Conservation (phyloP, 2,113 vertebrate species). For the Cyprinodon tularosa region DNA sequence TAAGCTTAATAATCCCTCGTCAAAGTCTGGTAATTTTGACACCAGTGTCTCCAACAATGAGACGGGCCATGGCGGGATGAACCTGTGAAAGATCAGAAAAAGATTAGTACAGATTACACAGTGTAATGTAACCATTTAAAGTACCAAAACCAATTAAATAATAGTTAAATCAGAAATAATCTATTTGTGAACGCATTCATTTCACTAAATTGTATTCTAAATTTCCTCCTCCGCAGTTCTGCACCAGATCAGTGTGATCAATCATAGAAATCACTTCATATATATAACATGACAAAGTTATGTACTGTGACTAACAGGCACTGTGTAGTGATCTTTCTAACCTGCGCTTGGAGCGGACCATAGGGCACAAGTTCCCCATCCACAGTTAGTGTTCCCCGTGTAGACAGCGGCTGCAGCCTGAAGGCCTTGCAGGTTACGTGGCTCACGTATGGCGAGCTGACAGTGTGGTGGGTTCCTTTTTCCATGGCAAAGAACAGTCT, state of each 20-base stretch:
- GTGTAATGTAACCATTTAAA: background rate
- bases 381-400: constrained; percentile 87
- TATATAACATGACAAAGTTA: too few species aligned
- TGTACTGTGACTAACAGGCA: too few species aligned
- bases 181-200: background rate
- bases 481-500: constrained; percentile 91
- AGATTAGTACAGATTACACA: background rate
- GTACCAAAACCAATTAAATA: background rate
- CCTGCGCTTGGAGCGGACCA: constrained; percentile 89
- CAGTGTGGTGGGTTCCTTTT: constrained; percentile 83
- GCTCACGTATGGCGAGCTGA: constrained; percentile 84
- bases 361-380: constrained; percentile 91
- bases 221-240: background rate
- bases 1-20: constrained; percentile 59
- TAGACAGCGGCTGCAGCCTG: constrained; percentile 87
- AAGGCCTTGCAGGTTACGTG: constrained; percentile 86
- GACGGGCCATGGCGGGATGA: constrained; percentile 79
- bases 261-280: too few species aligned
- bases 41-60: constrained; percentile 81
- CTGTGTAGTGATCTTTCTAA: constrained; percentile 47
- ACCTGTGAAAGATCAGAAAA: constrained; percentile 66
- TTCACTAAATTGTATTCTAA: background rate
- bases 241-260: too few species aligned
- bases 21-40: constrained; percentile 80
- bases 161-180: background rate